Evolutionary conservation across 2,797 vertebrate genomes (phyloP), one percentile per base, ranked within the genome.

Genomic region (Sebastes minor): DNA sequence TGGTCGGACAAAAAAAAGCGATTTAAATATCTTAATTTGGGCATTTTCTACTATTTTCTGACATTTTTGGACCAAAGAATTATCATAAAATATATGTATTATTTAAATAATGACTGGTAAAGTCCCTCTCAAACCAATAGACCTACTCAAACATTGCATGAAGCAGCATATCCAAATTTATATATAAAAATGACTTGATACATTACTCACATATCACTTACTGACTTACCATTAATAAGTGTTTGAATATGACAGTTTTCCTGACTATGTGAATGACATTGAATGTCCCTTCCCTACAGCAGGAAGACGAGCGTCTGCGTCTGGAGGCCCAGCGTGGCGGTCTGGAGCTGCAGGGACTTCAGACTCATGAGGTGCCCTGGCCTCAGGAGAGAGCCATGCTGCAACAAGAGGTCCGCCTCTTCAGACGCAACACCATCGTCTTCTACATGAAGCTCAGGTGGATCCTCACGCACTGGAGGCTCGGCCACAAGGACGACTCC

Each of bases 371-470:
- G 77, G 95, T 92, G 20, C 94, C 96, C 55, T 99, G 98, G 97
- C 91, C 90, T 20, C 97, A 99, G 84, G 98, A 99, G 95, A 95
- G 95, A 87, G 94, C 86, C 2, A 38, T 95, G 66, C 91, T 99
- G 84, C 97, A 97, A 59, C 97, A 98, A 70, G 98, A 99, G 87
- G 93, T 99, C 55, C 95, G 96, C 11, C 95, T 97, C 89, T 97
- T 99, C 94, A 96, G 96, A 87, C 97, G 98, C 84, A 98, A 97
- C 95, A 96, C 96, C 49, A 95, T 98, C 92, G 95, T 99, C 59
- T 94, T 98, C 81, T 99, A 98, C 67, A 96, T 98, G 91, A 99
- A 98, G 92, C 96, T 99, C 80, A 95, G 97, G 82, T 97, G 97
- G 96, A 95, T 99, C 87, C 96, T 99, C 18, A 96, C 95, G 80